Evolutionary conservation across 1,140 invertebrate genomes (phyloP).

Genomic region (Paralvinella palmiformis): DNA sequence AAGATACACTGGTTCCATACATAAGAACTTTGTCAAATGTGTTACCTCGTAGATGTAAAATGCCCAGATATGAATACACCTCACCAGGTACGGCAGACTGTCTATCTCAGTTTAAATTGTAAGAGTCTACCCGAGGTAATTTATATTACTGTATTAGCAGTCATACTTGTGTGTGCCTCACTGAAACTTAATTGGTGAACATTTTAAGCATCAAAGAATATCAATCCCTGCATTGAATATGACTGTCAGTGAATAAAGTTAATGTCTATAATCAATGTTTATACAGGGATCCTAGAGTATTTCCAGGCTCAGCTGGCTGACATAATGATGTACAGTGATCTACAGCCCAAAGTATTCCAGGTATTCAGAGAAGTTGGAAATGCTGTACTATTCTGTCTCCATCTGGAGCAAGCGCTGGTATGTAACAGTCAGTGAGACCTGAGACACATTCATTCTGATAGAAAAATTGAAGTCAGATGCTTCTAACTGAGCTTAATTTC

Average conservation of each 20-base stretch:
- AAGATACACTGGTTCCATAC: slow-evolving; percentile 69
- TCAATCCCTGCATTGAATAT: too few relatives aligned
- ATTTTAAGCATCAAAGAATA: too few relatives aligned
- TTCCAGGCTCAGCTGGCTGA: slow-evolving; percentile 15
- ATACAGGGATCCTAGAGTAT: slow-evolving; percentile 14
- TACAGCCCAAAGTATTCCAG: slow-evolving; percentile 94
- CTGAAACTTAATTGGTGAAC: too few relatives aligned
- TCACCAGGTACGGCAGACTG: slow-evolving; percentile 74
- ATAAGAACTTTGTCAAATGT: slow-evolving; percentile 83
- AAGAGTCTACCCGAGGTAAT: too few relatives aligned
- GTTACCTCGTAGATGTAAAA: slow-evolving; percentile 88
- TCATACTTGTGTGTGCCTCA: too few relatives aligned
- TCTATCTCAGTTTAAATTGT: too few relatives aligned
- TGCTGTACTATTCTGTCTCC: slow-evolving; percentile 88
- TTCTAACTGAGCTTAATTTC: too few relatives aligned
- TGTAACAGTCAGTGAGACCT: slow-evolving; percentile 70
- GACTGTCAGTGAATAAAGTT: too few relatives aligned
- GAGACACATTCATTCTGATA: slow-evolving; percentile 90
- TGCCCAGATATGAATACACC: slow-evolving; percentile 91
- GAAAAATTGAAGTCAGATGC: slow-evolving; percentile 84
- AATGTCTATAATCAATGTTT: too few relatives aligned
- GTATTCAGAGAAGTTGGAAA: slow-evolving; percentile 91
- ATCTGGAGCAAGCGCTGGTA: slow-evolving; percentile 73
- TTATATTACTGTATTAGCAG: too few relatives aligned
- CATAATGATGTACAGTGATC: slow-evolving; percentile 58